Conservation (phyloP, 1,140 invertebrate genomes). For the Pteromalus puparum region DNA sequence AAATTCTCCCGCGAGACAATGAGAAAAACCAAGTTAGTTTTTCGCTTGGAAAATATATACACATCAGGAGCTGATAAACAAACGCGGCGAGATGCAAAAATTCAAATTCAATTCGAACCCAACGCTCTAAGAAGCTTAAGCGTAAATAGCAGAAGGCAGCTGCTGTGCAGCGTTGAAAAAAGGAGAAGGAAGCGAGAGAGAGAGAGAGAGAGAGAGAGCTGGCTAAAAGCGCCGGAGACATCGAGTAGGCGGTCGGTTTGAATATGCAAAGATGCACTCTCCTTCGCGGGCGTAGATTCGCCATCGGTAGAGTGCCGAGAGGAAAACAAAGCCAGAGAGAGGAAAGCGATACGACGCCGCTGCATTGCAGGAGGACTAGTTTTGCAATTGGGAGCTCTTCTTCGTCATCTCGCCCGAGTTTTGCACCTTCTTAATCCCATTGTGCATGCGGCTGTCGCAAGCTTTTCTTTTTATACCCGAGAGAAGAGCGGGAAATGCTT, state of each 20-base stretch:
- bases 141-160: background rate
- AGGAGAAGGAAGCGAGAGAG: background rate
- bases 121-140: background rate
- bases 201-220: background rate
- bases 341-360: background rate
- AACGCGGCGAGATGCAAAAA: background rate
- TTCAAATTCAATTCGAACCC: background rate
- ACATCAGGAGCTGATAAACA: background rate
- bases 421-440: background rate
- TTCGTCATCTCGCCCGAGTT: background rate
- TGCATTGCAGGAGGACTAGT: background rate
- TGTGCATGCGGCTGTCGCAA: background rate
- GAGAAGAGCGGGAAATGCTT: no score
- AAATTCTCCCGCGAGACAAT: no score
- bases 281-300: background rate
- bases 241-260: slow-evolving; percentile 54
- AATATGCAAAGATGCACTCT: slow-evolving; percentile 62
- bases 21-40: no score
- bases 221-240: background rate
- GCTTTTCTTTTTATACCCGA: background rate
- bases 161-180: background rate
- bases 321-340: slow-evolving; percentile 43
- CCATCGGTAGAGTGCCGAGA: slow-evolving; percentile 17
- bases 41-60: no score
- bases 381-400: background rate